Base-by-base conservation (phyloP, 2,888 invertebrate genomes). In the Lochmaea capreae region DNA sequence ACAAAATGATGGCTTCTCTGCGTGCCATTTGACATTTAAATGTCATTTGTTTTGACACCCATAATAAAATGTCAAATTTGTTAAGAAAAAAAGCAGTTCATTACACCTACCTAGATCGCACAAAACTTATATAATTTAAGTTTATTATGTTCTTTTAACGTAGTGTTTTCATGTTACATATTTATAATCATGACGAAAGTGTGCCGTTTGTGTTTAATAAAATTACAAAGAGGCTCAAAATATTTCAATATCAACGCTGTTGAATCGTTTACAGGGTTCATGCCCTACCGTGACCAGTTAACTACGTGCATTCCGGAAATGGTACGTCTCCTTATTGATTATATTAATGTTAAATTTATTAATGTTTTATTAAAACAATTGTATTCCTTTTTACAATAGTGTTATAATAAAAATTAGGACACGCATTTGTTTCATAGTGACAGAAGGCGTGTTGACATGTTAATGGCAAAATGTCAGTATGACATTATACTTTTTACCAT, bases 291-390 rank as follows among this genome's bases (percentile, higher is more conserved):
- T 65, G 83, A 84, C 75, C 83, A 84, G 74, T 76, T 84, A 16
- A 83, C 83, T 8, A 83, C 83, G 10, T 84, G 84, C 76, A 83
- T 84, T 68, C 84, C 84, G 18, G 84, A 84, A 80, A 82, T 84
- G 81, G 84, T 83, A 67, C 46, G 81, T 78, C 59, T 46, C 10
- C 39, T 65, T 71, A 62, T 71, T 52, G 65, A 66, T 71, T 73
- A 57, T n/a, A n/a, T 63, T 68, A 58, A 12, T 22, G n/a, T 43
- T 59, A 8, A 57, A 16, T 69, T 65, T 18, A 5, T 61, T 62
- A 58, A 11, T 39, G n/a, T 39, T 61, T 39, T 14, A n/a, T 16
- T 39, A 2, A n/a, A 61, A 61, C 14, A 61, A 61, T n/a, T 39
- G 18, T 9, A 6, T 14, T 61, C n/a, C 8, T 39, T 61, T 61